These are phyloP conservation scores for Chelidonichthys spinosus DNA, from an alignment of 2,797 vertebrate genomes.

Conservation along the genomic window DNA sequence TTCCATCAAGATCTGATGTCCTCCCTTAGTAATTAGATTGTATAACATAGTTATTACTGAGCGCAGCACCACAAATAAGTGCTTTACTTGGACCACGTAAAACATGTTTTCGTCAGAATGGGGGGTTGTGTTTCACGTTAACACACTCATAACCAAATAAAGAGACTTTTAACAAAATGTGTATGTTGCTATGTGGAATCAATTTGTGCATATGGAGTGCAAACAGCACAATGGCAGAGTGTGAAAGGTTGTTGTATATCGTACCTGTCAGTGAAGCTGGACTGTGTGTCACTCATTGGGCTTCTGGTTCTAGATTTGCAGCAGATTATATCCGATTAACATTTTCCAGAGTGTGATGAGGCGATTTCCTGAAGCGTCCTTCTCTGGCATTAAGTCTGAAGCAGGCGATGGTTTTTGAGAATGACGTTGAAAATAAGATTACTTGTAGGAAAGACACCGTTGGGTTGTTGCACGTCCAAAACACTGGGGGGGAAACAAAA, in stretches of 20 bases:
- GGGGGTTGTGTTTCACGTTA: slow-evolving; percentile 8
- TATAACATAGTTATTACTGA: slow-evolving; percentile 68
- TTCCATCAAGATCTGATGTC: slow-evolving; percentile 67
- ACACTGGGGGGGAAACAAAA: slow-evolving; percentile 33
- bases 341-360: slow-evolving; percentile 86
- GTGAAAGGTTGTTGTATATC: slow-evolving; percentile 24
- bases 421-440: slow-evolving; percentile 47
- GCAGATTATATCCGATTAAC: slow-evolving; percentile 91
- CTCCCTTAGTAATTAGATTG: slow-evolving; percentile 64
- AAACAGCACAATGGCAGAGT: background rate
- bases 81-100: slow-evolving; percentile 28
- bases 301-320: slow-evolving; percentile 91
- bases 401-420: slow-evolving; percentile 50
- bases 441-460: slow-evolving; percentile 21
- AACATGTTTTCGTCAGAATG: slow-evolving; percentile 23
- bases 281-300: slow-evolving; percentile 99
- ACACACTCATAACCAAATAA: slow-evolving; percentile 5
- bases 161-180: slow-evolving; percentile 3
- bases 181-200: background rate
- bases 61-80: slow-evolving; percentile 49
- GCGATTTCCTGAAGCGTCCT: slow-evolving; percentile 68
- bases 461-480: slow-evolving; percentile 47
- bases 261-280: slow-evolving; percentile 96
- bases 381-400: slow-evolving; percentile 71
- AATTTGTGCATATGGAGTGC: slow-evolving; percentile 2